These are phyloP conservation scores for Drosophila kanapiae DNA, from an alignment of 1,140 invertebrate species.

Conservation along the genomic window DNA sequence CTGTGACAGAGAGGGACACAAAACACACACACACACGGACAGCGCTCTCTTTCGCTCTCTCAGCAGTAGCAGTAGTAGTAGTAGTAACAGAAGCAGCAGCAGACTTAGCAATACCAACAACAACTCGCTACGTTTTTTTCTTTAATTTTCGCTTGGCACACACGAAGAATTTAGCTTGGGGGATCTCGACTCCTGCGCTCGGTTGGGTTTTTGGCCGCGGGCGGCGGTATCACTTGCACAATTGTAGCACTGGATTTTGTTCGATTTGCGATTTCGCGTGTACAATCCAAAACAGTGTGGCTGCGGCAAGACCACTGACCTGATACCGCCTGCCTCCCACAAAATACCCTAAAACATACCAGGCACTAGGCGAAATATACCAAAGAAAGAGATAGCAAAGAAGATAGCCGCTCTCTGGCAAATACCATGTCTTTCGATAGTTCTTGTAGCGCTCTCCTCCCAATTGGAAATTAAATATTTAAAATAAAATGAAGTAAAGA, in stretches of 20 bases:
- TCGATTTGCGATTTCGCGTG: constrained; percentile 57
- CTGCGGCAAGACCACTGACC: constrained; percentile 4
- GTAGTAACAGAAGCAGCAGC: neutral
- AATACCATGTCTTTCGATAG: neutral
- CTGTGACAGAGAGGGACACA: constrained; percentile 31
- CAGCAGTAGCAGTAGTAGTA: constrained; percentile 13
- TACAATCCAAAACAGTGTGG: constrained; percentile 66
- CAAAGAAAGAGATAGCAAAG: neutral
- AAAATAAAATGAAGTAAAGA: too few relatives aligned
- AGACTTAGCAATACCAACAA: constrained; percentile 15
- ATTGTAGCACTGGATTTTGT: constrained; percentile 48
- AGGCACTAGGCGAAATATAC: neutral
- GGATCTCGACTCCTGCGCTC: constrained; percentile 32
- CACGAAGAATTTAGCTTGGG: constrained; percentile 2
- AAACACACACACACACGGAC: constrained; percentile 15
- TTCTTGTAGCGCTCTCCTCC: neutral
- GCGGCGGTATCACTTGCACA: constrained; percentile 49
- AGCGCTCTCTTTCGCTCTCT: constrained; percentile 25
- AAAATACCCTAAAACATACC: neutral
- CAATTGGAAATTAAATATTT: neutral
- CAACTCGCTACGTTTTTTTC: constrained; percentile 23
- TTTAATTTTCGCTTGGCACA: constrained; percentile 16
- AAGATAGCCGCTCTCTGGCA: neutral
- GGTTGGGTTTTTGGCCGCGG: constrained; percentile 24
- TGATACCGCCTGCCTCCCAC: neutral